A percentile compares a stretch with the other conserved stretches of the same genome.
Evolutionary conservation across 2,888 invertebrate species (phyloP).

Genomic region (Harpalus rubripes): DNA sequence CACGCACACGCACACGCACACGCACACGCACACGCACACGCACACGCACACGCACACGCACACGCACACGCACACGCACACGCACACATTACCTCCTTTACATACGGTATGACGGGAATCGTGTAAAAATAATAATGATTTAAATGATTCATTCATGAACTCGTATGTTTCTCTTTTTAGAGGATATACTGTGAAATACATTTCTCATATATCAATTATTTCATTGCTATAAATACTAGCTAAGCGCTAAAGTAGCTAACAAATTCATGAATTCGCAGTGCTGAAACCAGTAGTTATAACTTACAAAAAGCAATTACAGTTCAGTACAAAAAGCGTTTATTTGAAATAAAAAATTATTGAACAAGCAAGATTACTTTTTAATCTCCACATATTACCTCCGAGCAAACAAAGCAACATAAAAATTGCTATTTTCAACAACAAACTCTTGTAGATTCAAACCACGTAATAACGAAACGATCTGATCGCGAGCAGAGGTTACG

Average conservation of each 20-base stretch:
- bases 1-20: no score
- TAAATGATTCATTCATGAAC: no score
- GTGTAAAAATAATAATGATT: no score
- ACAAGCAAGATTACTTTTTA: constrained; percentile 43
- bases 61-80: no score
- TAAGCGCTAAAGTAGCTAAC: background rate
- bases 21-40: no score
- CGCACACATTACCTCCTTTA: no score
- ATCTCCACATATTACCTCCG: constrained; percentile 44
- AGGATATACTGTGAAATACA: background rate
- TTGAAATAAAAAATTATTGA: constrained; percentile 41
- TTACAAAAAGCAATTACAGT: constrained; percentile 28
- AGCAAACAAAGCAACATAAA: constrained; percentile 44
- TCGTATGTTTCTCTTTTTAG: no score
- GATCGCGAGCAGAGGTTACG: constrained; percentile 20
- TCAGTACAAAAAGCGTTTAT: constrained; percentile 28
- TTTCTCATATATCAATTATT: background rate
- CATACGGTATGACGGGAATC: no score
- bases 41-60: no score
- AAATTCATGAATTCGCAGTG: constrained; percentile 5
- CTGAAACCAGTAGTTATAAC: constrained; percentile 22
- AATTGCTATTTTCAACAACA: constrained; percentile 40
- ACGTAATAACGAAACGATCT: constrained; percentile 51
- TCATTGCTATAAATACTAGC: background rate
- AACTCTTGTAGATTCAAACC: constrained; percentile 45